Conservation (phyloP, 2,888 invertebrate genomes). For the Fissipunctia ypsillon region DNA sequence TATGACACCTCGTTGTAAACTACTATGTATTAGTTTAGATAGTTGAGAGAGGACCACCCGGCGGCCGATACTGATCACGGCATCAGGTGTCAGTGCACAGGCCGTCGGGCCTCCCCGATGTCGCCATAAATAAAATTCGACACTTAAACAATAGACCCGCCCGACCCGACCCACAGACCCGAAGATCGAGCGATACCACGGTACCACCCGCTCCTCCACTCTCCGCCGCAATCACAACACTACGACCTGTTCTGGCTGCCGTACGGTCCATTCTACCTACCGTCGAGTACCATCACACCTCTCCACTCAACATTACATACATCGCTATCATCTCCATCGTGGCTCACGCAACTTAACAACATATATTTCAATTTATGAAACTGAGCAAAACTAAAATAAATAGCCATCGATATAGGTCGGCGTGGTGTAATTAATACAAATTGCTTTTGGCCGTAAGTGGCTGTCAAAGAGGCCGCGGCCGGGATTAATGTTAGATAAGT, state of each 20-base stretch:
- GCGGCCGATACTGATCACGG: conserved; percentile 81
- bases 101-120: conserved; percentile 71
- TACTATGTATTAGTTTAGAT: conserved; percentile 42
- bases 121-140: conserved; percentile 86
- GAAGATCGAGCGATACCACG: conserved; percentile 77
- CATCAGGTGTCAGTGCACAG: conserved; percentile 82
- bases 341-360: conserved; percentile 19
- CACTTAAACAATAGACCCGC: conserved; percentile 83
- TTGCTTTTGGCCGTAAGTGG: conserved; percentile 79
- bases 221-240: conserved; percentile 75
- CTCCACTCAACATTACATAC: conserved; percentile 61
- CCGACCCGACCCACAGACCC: conserved; percentile 76
- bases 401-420: conserved; percentile 75
- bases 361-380: conserved; percentile 51
- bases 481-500: conserved; percentile 81
- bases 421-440: conserved; percentile 84
- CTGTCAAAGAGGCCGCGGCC: conserved; percentile 84
- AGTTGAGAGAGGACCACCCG: conserved; percentile 78
- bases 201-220: conserved; percentile 70
- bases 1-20: conserved; percentile 47
- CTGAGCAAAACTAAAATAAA: conserved; percentile 65
- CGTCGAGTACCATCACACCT: conserved; percentile 68
- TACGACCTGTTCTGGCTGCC: conserved; percentile 69
- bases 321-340: conserved; percentile 59
- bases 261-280: conserved; percentile 25